These are phyloP conservation scores for Toxostoma redivivum DNA, from an alignment of 2,113 vertebrate genomes.

Conservation along the genomic window DNA sequence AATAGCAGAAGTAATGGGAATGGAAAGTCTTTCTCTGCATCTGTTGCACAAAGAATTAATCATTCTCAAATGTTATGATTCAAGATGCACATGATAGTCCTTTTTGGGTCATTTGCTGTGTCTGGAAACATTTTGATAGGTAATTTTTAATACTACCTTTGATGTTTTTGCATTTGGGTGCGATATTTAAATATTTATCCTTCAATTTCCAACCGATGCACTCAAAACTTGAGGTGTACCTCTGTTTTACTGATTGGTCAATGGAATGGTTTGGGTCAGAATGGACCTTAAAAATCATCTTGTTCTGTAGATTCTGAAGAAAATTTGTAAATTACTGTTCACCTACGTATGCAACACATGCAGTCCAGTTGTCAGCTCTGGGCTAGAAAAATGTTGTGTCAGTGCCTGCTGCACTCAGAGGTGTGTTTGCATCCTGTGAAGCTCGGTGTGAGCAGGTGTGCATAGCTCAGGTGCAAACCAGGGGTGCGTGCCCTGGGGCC, in stretches of 20 bases:
- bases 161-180: neutral
- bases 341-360: rapidly evolving
- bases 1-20: neutral
- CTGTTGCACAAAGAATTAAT: neutral
- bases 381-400: neutral
- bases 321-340: neutral
- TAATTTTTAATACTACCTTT: neutral
- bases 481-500: neutral
- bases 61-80: neutral
- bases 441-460: neutral
- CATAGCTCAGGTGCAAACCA: neutral
- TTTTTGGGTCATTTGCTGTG: neutral
- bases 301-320: neutral
- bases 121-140: neutral
- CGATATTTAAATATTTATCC: neutral
- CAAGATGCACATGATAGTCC: neutral
- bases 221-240: neutral
- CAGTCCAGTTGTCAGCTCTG: neutral
- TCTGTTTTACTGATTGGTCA: neutral
- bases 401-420: neutral
- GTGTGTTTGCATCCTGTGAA: neutral
- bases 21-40: neutral
- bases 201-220: neutral
- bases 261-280: neutral
- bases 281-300: neutral